phyloP scores from a whole-genome alignment of 1,140 invertebrate species.

The Nymphalis io region DNA sequence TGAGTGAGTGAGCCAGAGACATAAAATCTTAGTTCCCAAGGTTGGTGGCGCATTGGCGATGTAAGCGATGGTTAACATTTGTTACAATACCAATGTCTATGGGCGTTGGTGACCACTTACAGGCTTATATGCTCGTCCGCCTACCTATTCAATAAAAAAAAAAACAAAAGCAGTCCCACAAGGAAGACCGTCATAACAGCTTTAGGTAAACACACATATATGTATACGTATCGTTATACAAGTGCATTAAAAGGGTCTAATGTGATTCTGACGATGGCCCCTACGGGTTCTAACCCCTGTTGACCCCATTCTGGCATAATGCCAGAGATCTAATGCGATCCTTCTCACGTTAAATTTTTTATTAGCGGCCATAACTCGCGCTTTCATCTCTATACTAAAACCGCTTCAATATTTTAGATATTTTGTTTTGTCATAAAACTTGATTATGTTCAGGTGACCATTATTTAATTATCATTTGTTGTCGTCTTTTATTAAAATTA shows the following conservation, averaged over 20 bases:
- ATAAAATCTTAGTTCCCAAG: too few relatives aligned
- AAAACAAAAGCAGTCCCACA: too few relatives aligned
- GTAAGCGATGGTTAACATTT: too few relatives aligned
- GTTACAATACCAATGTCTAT: too few relatives aligned
- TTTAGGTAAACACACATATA: not conserved
- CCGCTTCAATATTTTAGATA: slow-evolving; percentile 17
- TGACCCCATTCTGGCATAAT: slow-evolving; percentile 14
- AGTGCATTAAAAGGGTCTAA: slow-evolving; percentile 16
- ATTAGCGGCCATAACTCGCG: slow-evolving; percentile 15
- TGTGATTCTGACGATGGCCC: not conserved
- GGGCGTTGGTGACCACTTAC: too few relatives aligned
- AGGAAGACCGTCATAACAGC: too few relatives aligned
- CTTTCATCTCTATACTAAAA: slow-evolving; percentile 15
- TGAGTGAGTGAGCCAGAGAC: too few relatives aligned
- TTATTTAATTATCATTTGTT: not conserved
- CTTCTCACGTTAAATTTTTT: slow-evolving; percentile 28
- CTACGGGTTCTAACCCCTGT: slow-evolving; percentile 3
- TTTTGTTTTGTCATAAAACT: slow-evolving; percentile 18
- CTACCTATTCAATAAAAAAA: too few relatives aligned
- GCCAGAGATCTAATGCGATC: slow-evolving; percentile 25
- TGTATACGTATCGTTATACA: not conserved
- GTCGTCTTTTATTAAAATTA: not conserved
- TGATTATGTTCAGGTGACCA: not conserved
- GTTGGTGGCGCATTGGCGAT: too few relatives aligned
- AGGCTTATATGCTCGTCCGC: too few relatives aligned